phyloP scores from a whole-genome alignment of 2,888 invertebrate species.

The Rhabditophanes sp. region DNA sequence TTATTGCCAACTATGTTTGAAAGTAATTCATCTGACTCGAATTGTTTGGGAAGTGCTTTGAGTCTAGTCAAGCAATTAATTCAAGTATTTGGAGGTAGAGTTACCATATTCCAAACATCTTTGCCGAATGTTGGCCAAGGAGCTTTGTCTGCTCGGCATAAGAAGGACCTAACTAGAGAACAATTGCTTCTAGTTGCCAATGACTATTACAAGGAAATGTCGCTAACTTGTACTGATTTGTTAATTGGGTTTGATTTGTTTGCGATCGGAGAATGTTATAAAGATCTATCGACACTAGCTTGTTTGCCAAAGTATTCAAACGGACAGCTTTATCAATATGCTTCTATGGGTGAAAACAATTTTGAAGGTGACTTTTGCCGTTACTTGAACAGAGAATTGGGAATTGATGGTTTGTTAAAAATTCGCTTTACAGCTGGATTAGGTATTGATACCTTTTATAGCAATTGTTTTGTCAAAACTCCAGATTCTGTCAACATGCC shows the following conservation, averaged over 20 bases:
- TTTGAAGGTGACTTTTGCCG: too few relatives aligned
- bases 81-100: slow-evolving; percentile 87
- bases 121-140: slow-evolving; percentile 64
- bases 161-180: too few relatives aligned
- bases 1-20: slow-evolving; percentile 62
- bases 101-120: slow-evolving; percentile 81
- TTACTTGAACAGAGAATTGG: too few relatives aligned
- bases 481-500: slow-evolving; percentile 86
- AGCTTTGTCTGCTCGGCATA: slow-evolving; percentile 66
- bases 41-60: slow-evolving; percentile 76
- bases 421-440: too few relatives aligned
- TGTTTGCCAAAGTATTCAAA: too few relatives aligned
- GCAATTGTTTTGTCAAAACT: slow-evolving; percentile 94
- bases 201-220: slow-evolving; percentile 88
- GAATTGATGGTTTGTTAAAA: too few relatives aligned
- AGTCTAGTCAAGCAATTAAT: too few relatives aligned
- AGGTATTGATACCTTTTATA: slow-evolving; percentile 98
- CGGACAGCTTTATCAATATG: too few relatives aligned
- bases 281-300: slow-evolving; percentile 71
- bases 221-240: slow-evolving; percentile 78
- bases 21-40: slow-evolving; percentile 54
- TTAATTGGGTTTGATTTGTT: slow-evolving; percentile 65
- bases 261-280: slow-evolving; percentile 74
- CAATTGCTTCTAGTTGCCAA: slow-evolving; percentile 89
- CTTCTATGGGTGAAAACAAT: too few relatives aligned